These are phyloP conservation scores for Papilio aristodemus DNA, from an alignment of 1,140 invertebrate species.

Conservation along the genomic window DNA sequence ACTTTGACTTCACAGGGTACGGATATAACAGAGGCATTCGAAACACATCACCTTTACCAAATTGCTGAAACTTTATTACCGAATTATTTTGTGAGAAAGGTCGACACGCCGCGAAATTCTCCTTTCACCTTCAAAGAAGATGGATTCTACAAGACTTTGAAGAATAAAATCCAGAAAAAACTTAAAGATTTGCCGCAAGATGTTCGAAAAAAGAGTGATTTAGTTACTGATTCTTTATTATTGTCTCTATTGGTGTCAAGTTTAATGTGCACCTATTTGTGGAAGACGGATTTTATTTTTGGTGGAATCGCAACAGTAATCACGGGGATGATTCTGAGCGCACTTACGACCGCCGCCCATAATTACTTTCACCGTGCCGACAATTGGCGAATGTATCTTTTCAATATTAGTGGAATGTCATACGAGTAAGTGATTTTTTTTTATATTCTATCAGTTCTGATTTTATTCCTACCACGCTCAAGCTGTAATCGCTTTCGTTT, in stretches of 20 bases:
- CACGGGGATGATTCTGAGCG: conserved; percentile 80
- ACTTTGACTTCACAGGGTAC: conserved; percentile 79
- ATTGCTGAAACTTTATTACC: conserved; percentile 81
- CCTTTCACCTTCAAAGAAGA: conserved; percentile 85
- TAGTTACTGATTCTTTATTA: conserved; percentile 81
- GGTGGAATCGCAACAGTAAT: conserved; percentile 49
- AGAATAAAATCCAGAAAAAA: conserved; percentile 80
- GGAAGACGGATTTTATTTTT: conserved; percentile 60
- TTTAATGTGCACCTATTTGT: conserved; percentile 77
- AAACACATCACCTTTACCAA: conserved; percentile 83
- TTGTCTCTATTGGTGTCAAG: conserved; percentile 76
- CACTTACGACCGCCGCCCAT: conserved; percentile 84
- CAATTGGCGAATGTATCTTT: conserved; percentile 91
- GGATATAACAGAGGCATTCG: conserved; percentile 89
- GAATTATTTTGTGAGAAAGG: conserved; percentile 83
- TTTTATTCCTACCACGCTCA: background rate
- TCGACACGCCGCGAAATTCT: conserved; percentile 80
- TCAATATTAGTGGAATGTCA: conserved; percentile 85
- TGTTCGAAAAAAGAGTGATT: conserved; percentile 68
- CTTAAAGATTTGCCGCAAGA: conserved; percentile 69
- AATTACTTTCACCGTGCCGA: conserved; percentile 92
- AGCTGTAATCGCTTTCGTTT: no score
- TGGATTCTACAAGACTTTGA: conserved; percentile 87
- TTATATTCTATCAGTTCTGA: background rate
- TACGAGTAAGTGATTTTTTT: conserved; percentile 75